Percentiles rank a stretch among this genome's conserved stretches.
Evolutionary conservation across 2,113 vertebrate species (phyloP).

Genomic region (Sphyrna mokarran): DNA sequence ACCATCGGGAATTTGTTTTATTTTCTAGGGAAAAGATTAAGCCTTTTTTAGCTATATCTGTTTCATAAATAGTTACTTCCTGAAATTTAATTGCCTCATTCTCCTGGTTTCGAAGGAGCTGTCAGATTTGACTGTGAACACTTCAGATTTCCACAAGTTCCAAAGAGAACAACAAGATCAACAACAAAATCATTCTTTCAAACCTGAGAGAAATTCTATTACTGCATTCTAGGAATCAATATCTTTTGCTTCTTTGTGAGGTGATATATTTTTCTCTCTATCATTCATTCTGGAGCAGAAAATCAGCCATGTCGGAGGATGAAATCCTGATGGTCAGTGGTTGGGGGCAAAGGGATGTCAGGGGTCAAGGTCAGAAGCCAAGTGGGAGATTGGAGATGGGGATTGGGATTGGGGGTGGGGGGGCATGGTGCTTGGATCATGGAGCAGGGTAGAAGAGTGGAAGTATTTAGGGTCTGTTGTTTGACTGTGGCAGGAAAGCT

Average conservation of each 20-base stretch:
- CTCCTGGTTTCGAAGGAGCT: not conserved
- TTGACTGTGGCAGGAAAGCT: not conserved
- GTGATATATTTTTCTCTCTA: not conserved
- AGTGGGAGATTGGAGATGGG: not conserved
- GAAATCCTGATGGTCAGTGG: not conserved
- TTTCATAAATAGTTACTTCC: not conserved
- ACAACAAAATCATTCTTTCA: not conserved
- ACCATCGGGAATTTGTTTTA: not conserved
- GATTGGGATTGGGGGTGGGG: not conserved
- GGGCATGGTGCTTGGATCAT: not conserved
- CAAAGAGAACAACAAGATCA: not conserved
- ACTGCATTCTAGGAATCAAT: not conserved
- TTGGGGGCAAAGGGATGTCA: not conserved
- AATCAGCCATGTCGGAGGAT: not conserved
- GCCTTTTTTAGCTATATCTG: not conserved
- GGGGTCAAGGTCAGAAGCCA: not conserved
- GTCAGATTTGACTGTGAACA: conserved; percentile 6
- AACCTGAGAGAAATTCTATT: not conserved
- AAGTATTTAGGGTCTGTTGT: no score
- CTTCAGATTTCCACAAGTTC: conserved; percentile 12
- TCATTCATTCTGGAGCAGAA: not conserved
- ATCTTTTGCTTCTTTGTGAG: not conserved
- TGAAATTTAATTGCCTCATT: conserved; percentile 2
- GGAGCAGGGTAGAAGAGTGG: no score
- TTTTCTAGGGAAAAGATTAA: not conserved